Evolutionary conservation across 2,797 vertebrate genomes (phyloP).

Genomic region (Danio jaintianensis): DNA sequence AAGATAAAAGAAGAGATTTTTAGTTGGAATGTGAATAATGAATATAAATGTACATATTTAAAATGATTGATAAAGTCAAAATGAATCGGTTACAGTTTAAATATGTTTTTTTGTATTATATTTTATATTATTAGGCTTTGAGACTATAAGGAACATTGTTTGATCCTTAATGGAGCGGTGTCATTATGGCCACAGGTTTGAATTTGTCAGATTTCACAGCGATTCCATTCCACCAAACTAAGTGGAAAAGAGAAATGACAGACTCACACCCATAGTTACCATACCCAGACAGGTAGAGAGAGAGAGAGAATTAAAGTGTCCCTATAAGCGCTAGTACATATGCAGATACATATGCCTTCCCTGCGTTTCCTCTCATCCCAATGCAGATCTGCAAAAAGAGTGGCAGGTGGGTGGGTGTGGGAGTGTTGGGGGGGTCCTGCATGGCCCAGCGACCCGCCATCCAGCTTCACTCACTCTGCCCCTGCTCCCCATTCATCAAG

Average conservation of each 20-base stretch:
- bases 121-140: no score
- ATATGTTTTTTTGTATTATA: background rate
- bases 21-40: no score
- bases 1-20: no score
- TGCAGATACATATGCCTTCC: conserved; percentile 66
- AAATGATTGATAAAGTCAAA: background rate
- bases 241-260: background rate
- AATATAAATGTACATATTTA: no score
- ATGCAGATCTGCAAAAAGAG: conserved; percentile 81
- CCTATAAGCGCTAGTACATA: conserved; percentile 14
- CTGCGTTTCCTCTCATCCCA: conserved; percentile 85
- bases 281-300: conserved; percentile 9
- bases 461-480: conserved; percentile 86
- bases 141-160: no score
- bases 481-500: conserved; percentile 99
- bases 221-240: background rate
- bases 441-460: conserved; percentile 85
- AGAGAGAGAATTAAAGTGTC: conserved; percentile 11
- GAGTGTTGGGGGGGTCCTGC: conserved; percentile 82
- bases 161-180: no score
- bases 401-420: conserved; percentile 79
- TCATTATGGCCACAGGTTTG: background rate
- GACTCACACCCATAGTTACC: background rate
- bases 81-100: background rate
- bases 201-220: background rate